Percentiles rank a stretch among this genome's conserved stretches.
Conservation (phyloP, 2,888 invertebrate genomes). For the Melanchra persicariae region DNA sequence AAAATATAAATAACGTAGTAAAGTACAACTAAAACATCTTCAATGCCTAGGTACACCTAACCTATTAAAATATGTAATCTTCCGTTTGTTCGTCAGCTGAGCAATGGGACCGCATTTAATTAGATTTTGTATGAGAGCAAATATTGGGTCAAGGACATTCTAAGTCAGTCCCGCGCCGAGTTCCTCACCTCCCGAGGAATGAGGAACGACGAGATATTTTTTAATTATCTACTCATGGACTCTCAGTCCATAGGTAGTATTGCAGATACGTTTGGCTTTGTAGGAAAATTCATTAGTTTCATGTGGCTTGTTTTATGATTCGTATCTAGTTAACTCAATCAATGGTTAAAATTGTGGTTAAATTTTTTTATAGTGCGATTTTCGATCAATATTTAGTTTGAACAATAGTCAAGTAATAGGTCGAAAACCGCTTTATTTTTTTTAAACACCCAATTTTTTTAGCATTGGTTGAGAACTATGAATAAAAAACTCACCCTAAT, state of each 20-base stretch:
- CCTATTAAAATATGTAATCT: neutral
- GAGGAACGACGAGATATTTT: constrained; percentile 31
- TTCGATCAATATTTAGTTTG: no score
- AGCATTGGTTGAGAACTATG: no score
- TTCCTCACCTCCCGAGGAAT: constrained; percentile 26
- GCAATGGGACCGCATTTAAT: constrained; percentile 41
- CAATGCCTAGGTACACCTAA: neutral
- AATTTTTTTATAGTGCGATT: no score
- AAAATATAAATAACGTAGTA: no score
- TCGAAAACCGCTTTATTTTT: no score
- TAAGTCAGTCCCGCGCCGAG: constrained; percentile 11
- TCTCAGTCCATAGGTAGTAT: neutral
- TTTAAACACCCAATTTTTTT: no score
- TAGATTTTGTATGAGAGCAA: constrained; percentile 25
- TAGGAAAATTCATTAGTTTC: neutral
- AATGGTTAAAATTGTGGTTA: no score
- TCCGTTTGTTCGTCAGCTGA: neutral
- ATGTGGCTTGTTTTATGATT: neutral
- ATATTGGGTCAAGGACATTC: constrained; percentile 53
- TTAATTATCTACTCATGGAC: constrained; percentile 39
- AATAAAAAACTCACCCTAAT: no score
- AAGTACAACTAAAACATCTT: no score
- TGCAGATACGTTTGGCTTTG: neutral
- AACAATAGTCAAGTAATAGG: no score
- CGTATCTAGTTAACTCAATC: no score